Evolutionary conservation across 2,797 vertebrate genomes (phyloP).

Genomic region (Anabas testudineus): DNA sequence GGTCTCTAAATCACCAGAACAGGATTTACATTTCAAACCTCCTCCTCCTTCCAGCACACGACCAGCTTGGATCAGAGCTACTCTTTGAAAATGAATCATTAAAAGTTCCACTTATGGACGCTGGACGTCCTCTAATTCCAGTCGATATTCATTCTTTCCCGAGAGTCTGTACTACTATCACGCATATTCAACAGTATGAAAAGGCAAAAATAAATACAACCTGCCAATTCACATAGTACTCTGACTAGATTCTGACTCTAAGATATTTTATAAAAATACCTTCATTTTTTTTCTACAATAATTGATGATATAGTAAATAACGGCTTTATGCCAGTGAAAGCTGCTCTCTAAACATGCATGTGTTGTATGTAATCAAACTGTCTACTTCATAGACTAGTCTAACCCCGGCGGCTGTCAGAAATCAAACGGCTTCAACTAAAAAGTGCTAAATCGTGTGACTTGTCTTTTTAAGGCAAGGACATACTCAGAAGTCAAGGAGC

Average conservation of each 20-base stretch:
- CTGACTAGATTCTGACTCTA: constrained; percentile 71
- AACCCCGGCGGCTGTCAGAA: constrained; percentile 73
- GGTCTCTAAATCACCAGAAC: not conserved
- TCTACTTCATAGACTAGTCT: constrained; percentile 75
- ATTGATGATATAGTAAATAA: constrained; percentile 77
- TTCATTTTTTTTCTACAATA: constrained; percentile 80
- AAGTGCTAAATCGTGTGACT: constrained; percentile 71
- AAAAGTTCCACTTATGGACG: constrained; percentile 20
- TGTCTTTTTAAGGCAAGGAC: constrained; percentile 86
- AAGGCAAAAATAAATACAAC: constrained; percentile 80
- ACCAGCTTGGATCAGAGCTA: constrained; percentile 9
- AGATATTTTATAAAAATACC: constrained; percentile 86
- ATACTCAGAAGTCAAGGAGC: constrained; percentile 77
- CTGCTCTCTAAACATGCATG: constrained; percentile 87
- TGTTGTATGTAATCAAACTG: constrained; percentile 75
- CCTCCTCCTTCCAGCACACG: constrained; percentile 11
- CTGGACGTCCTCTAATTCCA: constrained; percentile 12
- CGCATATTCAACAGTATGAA: constrained; percentile 70
- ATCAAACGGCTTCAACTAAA: constrained; percentile 74
- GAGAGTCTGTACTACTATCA: constrained; percentile 70
- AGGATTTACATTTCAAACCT: constrained; percentile 8
- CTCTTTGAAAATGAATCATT: constrained; percentile 30
- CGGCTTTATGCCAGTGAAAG: constrained; percentile 81
- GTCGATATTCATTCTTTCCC: constrained; percentile 49
- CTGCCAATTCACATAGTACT: constrained; percentile 72